These are phyloP conservation scores for Perognathus longimembris DNA, from an alignment of 2,113 vertebrate genomes.

Conservation along the genomic window DNA sequence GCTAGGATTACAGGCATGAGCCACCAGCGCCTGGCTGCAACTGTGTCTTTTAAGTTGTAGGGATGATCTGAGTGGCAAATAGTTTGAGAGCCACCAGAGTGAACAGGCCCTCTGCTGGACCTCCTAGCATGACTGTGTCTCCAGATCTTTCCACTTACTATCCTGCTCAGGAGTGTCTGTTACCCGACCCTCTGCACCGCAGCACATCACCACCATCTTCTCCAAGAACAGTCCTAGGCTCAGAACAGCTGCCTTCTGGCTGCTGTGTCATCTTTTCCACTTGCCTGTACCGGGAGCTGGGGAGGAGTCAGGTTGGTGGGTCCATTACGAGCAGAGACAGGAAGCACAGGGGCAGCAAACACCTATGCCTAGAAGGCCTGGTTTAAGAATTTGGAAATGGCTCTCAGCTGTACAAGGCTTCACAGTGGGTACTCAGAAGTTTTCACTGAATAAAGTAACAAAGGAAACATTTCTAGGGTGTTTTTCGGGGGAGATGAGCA, in stretches of 20 bases:
- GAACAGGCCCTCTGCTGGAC: not conserved
- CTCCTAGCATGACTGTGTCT: not conserved
- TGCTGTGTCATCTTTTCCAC: not conserved
- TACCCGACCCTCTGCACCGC: not conserved
- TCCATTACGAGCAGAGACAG: not conserved
- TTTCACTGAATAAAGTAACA: not conserved
- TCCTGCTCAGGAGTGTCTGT: not conserved
- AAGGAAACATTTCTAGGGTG: conserved; percentile 11
- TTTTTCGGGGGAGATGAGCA: not conserved
- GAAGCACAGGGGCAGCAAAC: not conserved
- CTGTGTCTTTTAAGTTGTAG: not conserved
- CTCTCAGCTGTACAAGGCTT: not conserved
- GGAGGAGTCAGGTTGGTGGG: not conserved
- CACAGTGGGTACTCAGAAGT: not conserved
- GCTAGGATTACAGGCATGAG: too few relatives aligned
- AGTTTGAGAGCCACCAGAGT: not conserved
- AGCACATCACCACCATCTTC: not conserved
- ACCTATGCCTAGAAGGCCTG: not conserved
- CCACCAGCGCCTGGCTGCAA: too few relatives aligned
- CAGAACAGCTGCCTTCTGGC: not conserved
- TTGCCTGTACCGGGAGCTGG: not conserved
- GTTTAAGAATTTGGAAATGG: not conserved
- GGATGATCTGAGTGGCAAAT: not conserved
- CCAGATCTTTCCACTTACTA: not conserved
- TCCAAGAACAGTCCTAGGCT: not conserved